Base-by-base conservation (phyloP, 37 sponge, comb jelly and placozoan species). In the Crambe crambe region DNA sequence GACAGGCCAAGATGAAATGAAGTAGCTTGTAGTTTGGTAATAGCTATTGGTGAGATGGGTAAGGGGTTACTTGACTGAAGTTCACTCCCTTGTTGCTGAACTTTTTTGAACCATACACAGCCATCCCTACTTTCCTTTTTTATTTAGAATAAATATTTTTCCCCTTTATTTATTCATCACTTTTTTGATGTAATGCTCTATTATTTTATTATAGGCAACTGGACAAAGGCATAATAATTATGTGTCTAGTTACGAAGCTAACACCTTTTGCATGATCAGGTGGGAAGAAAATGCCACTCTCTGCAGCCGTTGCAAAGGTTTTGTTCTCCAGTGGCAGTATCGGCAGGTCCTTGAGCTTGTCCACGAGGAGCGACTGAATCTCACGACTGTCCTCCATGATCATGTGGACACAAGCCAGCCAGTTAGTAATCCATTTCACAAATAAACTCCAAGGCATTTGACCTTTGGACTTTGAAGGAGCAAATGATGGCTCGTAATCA, bases 331-430 rank as follows among this genome's bases (percentile, higher is more conserved):
- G 64, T 8, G 84, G 89, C 51, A 89, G 0, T n/a, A 89, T 72
- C 22, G 64, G 3, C 18, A 83, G 26, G 41, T 60, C 51, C 41
- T 79, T 78, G 37, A 89, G 25, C 44, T 71, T 83, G 2, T 61
- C 64, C 3, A 74, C 10, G 0, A 66, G 60, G 25, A 9, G n/a
- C 1, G 79, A n/a, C 40, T 38, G 61, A 26, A 51, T 27, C 8
- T 71, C 83, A 57, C 42, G 29, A 17, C 41, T 59, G 6, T 71
- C 75, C 37, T 82, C 79, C 58, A 83, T 61, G 8, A 79, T 42
- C 0, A 76, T 83, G 35, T 74, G 70, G 20, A 89, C 76, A 72
- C 89, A 89, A 2, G 83, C 79, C 34, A 89, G 66, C 89, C 89
- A 89, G 31, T 79, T 37, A 4, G 89, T 80, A 41, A 89, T 40